Conservation (phyloP, 2,113 vertebrate genomes). For the Chaetodon trifascialis region DNA sequence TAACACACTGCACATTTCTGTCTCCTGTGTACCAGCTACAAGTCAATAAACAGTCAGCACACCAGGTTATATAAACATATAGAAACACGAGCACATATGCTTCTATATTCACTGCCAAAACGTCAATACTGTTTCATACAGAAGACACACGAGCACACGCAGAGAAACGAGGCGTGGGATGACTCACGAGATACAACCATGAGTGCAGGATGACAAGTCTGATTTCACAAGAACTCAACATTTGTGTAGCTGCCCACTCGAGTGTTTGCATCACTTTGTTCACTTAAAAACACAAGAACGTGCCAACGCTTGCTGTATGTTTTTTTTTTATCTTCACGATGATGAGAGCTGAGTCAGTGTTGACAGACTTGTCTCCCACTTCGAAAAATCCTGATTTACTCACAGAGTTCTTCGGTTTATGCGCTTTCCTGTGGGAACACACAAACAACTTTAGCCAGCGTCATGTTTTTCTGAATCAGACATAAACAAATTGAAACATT, state of each 20-base stretch:
- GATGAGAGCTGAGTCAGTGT: neutral
- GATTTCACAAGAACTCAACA: conserved; percentile 58
- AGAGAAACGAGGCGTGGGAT: neutral
- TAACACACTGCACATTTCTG: neutral
- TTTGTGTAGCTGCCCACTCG: conserved; percentile 30
- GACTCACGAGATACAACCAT: conserved; percentile 38
- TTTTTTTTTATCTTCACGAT: neutral
- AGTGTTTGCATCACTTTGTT: neutral
- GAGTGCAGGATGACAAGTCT: conserved; percentile 30
- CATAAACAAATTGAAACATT: neutral
- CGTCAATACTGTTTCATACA: neutral
- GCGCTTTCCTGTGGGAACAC: neutral
- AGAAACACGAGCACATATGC: neutral
- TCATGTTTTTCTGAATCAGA: neutral
- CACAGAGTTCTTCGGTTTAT: neutral
- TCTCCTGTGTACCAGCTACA: neutral
- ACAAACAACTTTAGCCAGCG: neutral
- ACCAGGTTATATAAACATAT: neutral
- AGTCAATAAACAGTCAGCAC: neutral
- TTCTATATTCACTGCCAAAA: neutral
- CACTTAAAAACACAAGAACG: conserved; percentile 20
- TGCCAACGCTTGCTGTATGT: neutral
- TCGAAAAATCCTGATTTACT: neutral
- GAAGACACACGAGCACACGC: neutral
- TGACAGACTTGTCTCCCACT: neutral